Evolutionary conservation across 2,113 vertebrate species (phyloP).

Genomic region (Struthio camelus): DNA sequence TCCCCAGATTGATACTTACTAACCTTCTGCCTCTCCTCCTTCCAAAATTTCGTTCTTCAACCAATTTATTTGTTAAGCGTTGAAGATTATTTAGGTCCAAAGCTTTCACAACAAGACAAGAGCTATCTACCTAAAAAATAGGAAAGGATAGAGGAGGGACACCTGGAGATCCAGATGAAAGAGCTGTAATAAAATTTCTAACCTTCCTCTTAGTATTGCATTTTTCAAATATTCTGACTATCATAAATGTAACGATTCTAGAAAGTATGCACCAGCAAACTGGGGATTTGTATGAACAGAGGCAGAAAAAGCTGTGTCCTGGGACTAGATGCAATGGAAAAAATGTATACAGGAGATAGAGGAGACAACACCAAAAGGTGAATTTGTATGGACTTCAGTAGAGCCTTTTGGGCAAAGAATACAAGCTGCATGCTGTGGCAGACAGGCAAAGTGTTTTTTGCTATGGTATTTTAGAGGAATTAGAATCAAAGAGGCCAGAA

Average conservation of each 20-base stretch:
- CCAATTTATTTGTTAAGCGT: neutral
- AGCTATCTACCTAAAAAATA: neutral
- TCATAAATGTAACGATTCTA: neutral
- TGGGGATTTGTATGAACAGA: neutral
- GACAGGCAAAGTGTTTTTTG: neutral
- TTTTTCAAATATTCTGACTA: neutral
- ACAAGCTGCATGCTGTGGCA: neutral
- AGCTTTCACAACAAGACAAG: neutral
- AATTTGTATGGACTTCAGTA: neutral
- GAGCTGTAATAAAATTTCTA: neutral
- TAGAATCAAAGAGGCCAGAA: constrained; percentile 13
- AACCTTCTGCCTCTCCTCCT: neutral
- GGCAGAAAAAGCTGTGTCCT: neutral
- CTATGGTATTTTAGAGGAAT: neutral
- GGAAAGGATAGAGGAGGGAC: neutral
- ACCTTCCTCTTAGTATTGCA: neutral
- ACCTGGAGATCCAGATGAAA: neutral
- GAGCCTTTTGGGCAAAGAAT: neutral
- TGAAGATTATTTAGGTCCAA: neutral
- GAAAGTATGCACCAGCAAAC: neutral
- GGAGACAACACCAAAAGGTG: neutral
- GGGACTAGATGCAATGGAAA: neutral
- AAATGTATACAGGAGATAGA: neutral
- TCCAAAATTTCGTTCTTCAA: neutral
- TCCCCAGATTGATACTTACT: neutral